phyloP scores from a whole-genome alignment of 2,113 vertebrate species.

The Alectura lathami region DNA sequence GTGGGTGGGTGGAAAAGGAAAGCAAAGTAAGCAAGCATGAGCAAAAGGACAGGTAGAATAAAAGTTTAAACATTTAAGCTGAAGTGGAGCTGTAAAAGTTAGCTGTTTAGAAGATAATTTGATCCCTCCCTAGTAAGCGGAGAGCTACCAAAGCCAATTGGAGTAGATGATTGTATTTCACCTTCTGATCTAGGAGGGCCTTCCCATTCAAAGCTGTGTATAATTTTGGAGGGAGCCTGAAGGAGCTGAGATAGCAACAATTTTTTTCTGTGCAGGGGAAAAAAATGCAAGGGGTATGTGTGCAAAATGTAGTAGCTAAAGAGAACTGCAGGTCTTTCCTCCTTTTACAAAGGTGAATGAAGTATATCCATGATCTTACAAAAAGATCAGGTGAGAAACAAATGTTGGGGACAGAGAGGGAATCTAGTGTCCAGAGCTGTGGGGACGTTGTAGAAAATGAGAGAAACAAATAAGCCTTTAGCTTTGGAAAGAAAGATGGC shows the following conservation, averaged over 20 bases:
- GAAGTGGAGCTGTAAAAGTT: neutral
- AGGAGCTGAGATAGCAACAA: neutral
- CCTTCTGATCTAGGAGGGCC: neutral
- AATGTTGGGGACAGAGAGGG: neutral
- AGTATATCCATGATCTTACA: neutral
- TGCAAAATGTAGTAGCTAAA: neutral
- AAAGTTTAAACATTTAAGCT: neutral
- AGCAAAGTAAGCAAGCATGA: neutral
- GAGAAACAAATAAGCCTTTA: neutral
- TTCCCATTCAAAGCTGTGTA: neutral
- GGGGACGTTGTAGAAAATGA: neutral
- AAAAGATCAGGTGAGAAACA: neutral
- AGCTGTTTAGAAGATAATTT: neutral
- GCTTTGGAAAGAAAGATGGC: neutral
- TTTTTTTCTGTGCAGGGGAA: too few relatives aligned
- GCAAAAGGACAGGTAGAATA: neutral
- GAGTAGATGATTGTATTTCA: neutral
- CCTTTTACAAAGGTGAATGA: neutral
- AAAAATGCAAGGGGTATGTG: too few relatives aligned
- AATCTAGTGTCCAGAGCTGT: neutral
- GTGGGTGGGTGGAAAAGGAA: neutral
- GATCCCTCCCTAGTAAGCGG: neutral
- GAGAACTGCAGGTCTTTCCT: neutral
- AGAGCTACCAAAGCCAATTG: neutral
- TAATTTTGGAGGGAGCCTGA: neutral